Evolutionary conservation across 2,797 vertebrate genomes (phyloP), one percentile per base, ranked within the genome.

Genomic region (Neoniphon sammara): DNA sequence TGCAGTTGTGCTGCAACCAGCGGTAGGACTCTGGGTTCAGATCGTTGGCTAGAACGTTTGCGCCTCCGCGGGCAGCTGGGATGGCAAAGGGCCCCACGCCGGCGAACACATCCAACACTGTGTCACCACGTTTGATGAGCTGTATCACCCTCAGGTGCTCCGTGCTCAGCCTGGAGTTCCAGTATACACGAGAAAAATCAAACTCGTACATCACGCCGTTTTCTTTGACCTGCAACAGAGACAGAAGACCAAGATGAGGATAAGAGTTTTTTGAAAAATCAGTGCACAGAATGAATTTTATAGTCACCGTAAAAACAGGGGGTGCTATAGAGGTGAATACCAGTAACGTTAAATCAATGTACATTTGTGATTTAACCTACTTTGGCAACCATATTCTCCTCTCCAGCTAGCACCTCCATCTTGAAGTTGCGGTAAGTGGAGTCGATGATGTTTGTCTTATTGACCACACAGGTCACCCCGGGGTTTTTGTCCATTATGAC

Each of bases 401-500:
- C 97, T 87, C 97, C 97, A 60, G 95, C 96, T 0, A 99, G 82
- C 61, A 98, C 90, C 90, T 99, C 97, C 97, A 99, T 98, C 87
- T 97, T 94, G 83, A 99, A 99, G 90, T 97, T 97, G 68, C 97
- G 94, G 87, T 97, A 99, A 0, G 95, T 96, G 65, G 93, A 95
- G 83, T 99, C 95, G 2, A 98, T 99, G 15, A 87, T 95, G 84
- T 77, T 98, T 56, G 88, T 96, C 92, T 99, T 99, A 81, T 99
- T 99, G 81, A 99, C 97, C 74, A 96, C 96, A 59, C 95, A 97
- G 55, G 95, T 97, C 70, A 99, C 82, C 18, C 97, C 97, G 0
- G 96, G 96, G 85, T 97, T 99, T 94, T 99, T 99, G 91, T 98
- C 97, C 73, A 99, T 95, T 85, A 98, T 96, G 80, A 99, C 97